Base-by-base conservation (phyloP, 2,797 vertebrate species). In the Malurus splendens region DNA sequence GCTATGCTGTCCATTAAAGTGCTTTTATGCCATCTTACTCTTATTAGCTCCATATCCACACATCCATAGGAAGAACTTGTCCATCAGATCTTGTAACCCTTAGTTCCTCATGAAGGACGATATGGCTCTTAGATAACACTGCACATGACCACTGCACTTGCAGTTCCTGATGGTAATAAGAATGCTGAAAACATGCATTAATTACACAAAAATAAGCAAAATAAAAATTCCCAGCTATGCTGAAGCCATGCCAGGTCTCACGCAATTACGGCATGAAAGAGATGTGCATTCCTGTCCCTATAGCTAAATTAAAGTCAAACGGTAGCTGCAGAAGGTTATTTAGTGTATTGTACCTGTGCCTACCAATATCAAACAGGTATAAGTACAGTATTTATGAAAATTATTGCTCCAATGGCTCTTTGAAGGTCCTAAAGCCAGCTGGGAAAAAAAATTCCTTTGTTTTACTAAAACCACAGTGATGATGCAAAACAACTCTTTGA, bases 401-500 rank as follows among this genome's bases (percentile, higher is more conserved):
- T 18, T 81, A 78, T 61, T 85, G 75, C 51, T 82, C 52, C 80
- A 51, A 19, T 14, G 42, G 51, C 61, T 30, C 33, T 77, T 79
- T 68, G 64, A 82, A 94, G 54, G 90, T 54, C 36, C 18, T 36
- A 65, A 48, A 94, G 55, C 18, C 64, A 89, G 71, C 15, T 72
- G 18, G 20, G 18, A 3, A 54, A 50, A 92, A 65, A n/a, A 47
- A 61, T 23, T 28, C 66, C 59, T 92, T 90, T 92, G 89, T 89
- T 96, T 96, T 95, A 96, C 89, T 80, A 87, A 87, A 81, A 88
- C 50, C 70, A 91, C 91, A 95, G 91, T 70, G 82, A 94, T 55
- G 38, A 92, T 83, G 59, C 83, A 95, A 95, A 96, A 89, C 90
- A 93, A 95, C 92, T 94, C 91, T 95, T 96, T 95, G 95, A 94